Percentiles rank a stretch among this genome's conserved stretches.
Conservation (phyloP, 2,888 invertebrate genomes). For the Odontocolon sp. region DNA sequence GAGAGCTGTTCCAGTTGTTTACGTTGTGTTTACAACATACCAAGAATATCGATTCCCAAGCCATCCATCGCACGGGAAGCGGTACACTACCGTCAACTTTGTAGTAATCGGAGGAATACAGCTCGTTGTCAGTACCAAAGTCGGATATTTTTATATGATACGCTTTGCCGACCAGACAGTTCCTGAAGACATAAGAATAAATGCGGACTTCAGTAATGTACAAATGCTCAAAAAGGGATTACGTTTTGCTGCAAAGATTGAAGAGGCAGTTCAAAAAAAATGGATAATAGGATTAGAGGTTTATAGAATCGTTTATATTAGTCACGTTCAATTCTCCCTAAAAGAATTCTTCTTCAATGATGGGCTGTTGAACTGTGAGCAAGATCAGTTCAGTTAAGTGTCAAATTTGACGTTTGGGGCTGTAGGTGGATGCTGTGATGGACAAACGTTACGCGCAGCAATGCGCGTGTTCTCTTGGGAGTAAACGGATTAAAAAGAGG, state of each 20-base stretch:
- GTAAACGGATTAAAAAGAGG: conserved; percentile 23
- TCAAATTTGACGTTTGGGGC: too few relatives aligned
- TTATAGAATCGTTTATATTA: conserved; percentile 28
- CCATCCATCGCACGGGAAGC: conserved; percentile 94
- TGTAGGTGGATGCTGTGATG: too few relatives aligned
- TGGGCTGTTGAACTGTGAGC: too few relatives aligned
- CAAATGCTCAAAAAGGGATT: too few relatives aligned
- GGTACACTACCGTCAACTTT: conserved; percentile 89
- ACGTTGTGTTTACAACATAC: conserved; percentile 73
- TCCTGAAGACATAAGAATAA: conserved; percentile 83
- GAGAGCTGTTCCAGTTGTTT: too few relatives aligned
- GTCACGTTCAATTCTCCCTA: too few relatives aligned
- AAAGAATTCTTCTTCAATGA: too few relatives aligned
- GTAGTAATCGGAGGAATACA: conserved; percentile 91
- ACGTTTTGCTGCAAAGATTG: background rate
- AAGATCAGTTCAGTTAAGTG: too few relatives aligned
- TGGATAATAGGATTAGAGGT: background rate
- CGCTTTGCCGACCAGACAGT: conserved; percentile 92
- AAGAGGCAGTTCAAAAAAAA: background rate
- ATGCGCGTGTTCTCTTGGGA: too few relatives aligned
- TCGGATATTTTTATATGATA: conserved; percentile 92
- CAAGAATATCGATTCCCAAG: conserved; percentile 91
- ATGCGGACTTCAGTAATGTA: too few relatives aligned
- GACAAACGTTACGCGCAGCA: too few relatives aligned
- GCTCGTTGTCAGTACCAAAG: conserved; percentile 92